Base-by-base conservation (phyloP, 1,140 invertebrate genomes). In the Drosophila sproati region DNA sequence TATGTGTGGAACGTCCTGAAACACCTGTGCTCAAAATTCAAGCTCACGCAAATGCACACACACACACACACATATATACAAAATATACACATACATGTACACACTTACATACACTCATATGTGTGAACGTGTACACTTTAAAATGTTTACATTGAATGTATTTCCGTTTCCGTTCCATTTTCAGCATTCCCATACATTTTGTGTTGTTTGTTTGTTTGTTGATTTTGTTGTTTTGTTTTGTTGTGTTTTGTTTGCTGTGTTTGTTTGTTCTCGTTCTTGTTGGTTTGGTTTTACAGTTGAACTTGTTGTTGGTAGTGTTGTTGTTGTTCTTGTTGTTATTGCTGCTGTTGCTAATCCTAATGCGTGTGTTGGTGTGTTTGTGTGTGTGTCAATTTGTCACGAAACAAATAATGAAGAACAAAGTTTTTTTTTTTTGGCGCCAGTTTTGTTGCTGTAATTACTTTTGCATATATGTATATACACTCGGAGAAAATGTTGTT, bases 251-350 rank as follows among this genome's bases (percentile, higher is more conserved):
- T 55, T 62, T 66, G 67, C 37, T 29, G 68, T 72, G 47, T 56
- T 60, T 47, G 59, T 75, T 70, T n/a, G 62, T 81, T 60, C 3
- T 41, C 8, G 73, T 78, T 20, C 20, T 78, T 55, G 76, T 76
- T 71, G 31, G 68, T 79, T 67, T 47, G 68, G 77, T 61, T 89
- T 67, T 88, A 82, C 20, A 75, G 74, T 88, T 90, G 48, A 67
- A 66, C 63, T 75, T 72, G 77, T 83, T 85, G 77, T 83, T 85
- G 77, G 35, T 63, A 69, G 85, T 89, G 73, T 73, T 77, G 77
- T 72, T 72, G 67, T 67, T 70, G 63, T 63, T 82, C 64, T 72
- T 77, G 72, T 67, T 79, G 69, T 79, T 87, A 57, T 73, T 72
- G 64, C 37, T 72, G 60, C 43, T 66, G 77, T 72, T 76, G 77